Evolutionary conservation across 2,888 invertebrate genomes (phyloP).

Genomic region (Pheosia tremula): DNA sequence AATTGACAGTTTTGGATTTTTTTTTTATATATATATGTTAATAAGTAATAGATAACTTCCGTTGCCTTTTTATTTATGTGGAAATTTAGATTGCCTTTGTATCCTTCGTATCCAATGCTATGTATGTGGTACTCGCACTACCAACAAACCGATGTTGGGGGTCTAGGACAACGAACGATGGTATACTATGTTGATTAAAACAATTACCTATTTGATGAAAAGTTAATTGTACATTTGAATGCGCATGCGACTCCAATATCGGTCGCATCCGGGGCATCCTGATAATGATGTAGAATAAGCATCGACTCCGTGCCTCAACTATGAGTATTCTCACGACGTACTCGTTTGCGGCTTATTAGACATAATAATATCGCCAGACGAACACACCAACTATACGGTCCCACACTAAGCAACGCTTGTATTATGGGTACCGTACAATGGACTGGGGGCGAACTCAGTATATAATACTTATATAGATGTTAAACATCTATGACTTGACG

Average conservation of each 20-base stretch:
- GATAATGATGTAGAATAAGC: slow-evolving; percentile 42
- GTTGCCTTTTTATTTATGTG: too few relatives aligned
- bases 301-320: slow-evolving; percentile 13
- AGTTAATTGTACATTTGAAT: slow-evolving; percentile 31
- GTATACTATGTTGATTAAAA: slow-evolving; percentile 16
- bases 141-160: neutral
- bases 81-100: too few relatives aligned
- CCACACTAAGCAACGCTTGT: too few relatives aligned
- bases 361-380: too few relatives aligned
- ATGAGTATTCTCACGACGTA: neutral
- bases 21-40: too few relatives aligned
- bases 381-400: too few relatives aligned
- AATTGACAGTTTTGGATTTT: neutral
- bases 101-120: too few relatives aligned
- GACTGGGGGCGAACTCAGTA: too few relatives aligned
- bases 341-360: neutral
- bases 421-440: too few relatives aligned
- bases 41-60: too few relatives aligned
- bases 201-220: slow-evolving; percentile 34
- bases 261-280: slow-evolving; percentile 45
- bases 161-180: neutral
- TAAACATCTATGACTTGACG: too few relatives aligned
- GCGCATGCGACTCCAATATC: slow-evolving; percentile 35
- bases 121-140: neutral
- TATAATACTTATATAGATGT: too few relatives aligned